These are phyloP conservation scores for Coccyzus lansbergi DNA, from an alignment of 2,797 vertebrate species.

Conservation along the genomic window DNA sequence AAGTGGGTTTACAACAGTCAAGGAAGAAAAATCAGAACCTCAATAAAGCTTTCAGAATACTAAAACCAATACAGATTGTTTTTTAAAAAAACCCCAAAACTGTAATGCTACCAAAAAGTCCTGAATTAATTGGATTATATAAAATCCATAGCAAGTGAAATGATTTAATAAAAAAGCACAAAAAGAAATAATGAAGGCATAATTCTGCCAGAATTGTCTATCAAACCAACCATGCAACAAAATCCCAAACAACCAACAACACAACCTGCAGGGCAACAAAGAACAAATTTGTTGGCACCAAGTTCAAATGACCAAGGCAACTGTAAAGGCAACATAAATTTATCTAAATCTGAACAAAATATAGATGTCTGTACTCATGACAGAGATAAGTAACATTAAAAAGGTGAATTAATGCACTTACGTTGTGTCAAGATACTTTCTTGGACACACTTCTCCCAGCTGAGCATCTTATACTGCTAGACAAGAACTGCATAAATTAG, in stretches of 20 bases:
- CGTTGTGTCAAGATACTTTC: background rate
- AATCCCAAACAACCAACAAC: no score
- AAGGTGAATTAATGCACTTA: background rate
- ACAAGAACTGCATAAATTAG: background rate
- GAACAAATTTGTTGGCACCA: background rate
- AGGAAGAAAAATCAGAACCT: slow-evolving; percentile 42
- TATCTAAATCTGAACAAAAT: background rate
- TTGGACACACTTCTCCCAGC: background rate
- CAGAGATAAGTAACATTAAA: background rate
- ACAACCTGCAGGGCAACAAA: background rate
- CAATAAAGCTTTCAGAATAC: background rate
- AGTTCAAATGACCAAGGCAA: background rate
- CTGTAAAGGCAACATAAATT: background rate
- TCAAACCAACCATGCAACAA: background rate
- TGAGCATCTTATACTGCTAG: fast-evolving
- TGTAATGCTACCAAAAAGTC: background rate
- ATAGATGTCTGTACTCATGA: background rate
- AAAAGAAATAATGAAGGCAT: background rate
- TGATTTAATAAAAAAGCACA: background rate
- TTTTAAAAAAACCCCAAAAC: background rate
- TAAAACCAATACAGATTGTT: background rate
- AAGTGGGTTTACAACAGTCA: slow-evolving; percentile 37
- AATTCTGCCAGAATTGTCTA: background rate
- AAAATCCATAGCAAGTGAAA: background rate
- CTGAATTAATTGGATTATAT: background rate